Evolutionary conservation across 2,797 vertebrate species (phyloP), one percentile per base, ranked within the genome.

Genomic region (Cyprinodon diabolis): DNA sequence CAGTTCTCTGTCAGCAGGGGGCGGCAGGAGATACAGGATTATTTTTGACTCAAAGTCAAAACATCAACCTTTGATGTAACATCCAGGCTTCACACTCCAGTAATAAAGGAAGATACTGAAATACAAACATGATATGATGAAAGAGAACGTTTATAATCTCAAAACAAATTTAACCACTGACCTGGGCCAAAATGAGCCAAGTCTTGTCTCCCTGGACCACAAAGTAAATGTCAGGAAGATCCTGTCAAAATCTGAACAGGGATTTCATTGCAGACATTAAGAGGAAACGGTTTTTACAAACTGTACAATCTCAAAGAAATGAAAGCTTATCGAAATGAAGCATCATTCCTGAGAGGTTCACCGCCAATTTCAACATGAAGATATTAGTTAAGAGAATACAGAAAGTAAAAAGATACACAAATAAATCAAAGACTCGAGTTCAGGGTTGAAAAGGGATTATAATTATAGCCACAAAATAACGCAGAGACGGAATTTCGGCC

Each of bases 51-150:
- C 2, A 21, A 73, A 78, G 70, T 68, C 65, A 86, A 79, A 43
- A 72, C 72, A 25, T 75, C 69, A 72, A 68, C 70, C 47, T 69
- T 83, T 68, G 37, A 86, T 69, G 73, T 66, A 79, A 82, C 66
- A 86, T 69, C 96, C 96, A 95, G 93, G 93, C 95, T 95, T 95
- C 96, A 96, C 95, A 96, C 95, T 95, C 96, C 96, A 86, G 81
- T 69, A 90, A 89, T 84, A 90, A 86, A 88, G 82, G 43, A 92
- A 95, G 90, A 96, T 96, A 95, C 94, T 94, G 93, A 95, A 95
- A 95, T 90, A 91, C 78, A 87, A 89, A 83, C 49, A 93, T 94
- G 94, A 96, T 95, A 95, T 94, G 92, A 96, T 80, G 81, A 79
- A 89, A 75, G 89, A 89, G 89, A 90, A 81, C 73, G 81, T 83